Evolutionary conservation across 1,140 invertebrate species (phyloP), one percentile per base, ranked within the genome.

Genomic region (Platorchestia sp.): DNA sequence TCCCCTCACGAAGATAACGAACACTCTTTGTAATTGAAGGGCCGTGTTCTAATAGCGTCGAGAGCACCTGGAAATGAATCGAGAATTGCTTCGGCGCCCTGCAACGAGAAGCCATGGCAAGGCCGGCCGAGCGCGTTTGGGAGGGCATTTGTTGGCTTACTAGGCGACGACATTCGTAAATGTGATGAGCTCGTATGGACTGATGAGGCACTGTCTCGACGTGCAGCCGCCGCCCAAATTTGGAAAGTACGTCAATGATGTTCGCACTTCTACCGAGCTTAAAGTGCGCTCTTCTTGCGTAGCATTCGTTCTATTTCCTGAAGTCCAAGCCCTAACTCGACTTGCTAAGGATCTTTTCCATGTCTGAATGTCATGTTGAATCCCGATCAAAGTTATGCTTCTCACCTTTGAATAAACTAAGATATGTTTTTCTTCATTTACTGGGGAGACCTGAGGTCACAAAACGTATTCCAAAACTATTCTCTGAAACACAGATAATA

Each of bases 51-150:
- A 89, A 89, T 44, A 89, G 87, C 87, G 87, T 89, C 6, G 87
- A 89, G 41, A 89, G 87, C 87, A 44, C 43, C 87, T 42, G 87
- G 87, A 89, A 89, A 89, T 89, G 87, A 44, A 89, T 89, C 41
- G 43, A 89, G 41, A 89, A 89, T 89, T 44, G 87, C 87, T 75
- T 75, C 36, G 87, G 87, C 16, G 41, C 41, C 87, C 27, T 3
- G 59, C 27, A 36, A 75, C 59, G 59, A 22, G 59, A 75, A 19
- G 59, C 59, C 59, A 75, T 10, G 59, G 59, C 59, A 36, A 75
- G 10, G 59, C 27, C 27, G 47, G 19, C n/a, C 19, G 19, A 51
- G 47, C 47, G 47, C 7, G 6, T 19, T 51, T 51, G 47, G 7
- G 19, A 19, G 59, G 59, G 59, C 59, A 27, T 36, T 75, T 75